phyloP scores from a whole-genome alignment of 1,140 invertebrate species.

The Plodia interpunctella region DNA sequence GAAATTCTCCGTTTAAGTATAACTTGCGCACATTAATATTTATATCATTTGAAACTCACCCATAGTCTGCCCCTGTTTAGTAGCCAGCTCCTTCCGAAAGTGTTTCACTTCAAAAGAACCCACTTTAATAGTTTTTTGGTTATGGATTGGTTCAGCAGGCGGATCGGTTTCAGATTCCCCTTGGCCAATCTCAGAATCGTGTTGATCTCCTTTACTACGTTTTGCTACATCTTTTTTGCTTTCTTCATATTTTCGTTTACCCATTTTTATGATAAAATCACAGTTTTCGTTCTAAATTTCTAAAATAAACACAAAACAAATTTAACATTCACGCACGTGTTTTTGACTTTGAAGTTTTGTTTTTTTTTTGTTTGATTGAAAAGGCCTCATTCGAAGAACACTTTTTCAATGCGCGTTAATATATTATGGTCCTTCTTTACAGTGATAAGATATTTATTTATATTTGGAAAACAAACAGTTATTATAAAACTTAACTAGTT shows the following conservation, averaged over 20 bases:
- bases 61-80: conserved; percentile 59
- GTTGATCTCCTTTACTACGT: conserved; percentile 21
- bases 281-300: conserved; percentile 1
- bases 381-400: no score
- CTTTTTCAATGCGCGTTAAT: no score
- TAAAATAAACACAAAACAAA: conserved; percentile 7
- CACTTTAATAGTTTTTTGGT: conserved; percentile 24
- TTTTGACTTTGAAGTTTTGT: background rate
- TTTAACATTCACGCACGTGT: conserved; percentile 30
- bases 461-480: no score
- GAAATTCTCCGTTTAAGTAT: no score
- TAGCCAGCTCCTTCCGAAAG: conserved; percentile 64
- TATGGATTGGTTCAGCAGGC: conserved; percentile 37
- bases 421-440: no score
- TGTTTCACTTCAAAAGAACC: conserved; percentile 69
- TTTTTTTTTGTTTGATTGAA: no score
- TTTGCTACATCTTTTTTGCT: conserved; percentile 28
- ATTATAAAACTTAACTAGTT: no score
- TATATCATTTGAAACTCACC: conserved; percentile 38
- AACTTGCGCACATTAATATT: no score
- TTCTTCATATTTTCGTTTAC: conserved; percentile 56
- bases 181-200: conserved; percentile 12
- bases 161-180: conserved; percentile 22
- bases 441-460: no score
- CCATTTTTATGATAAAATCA: conserved; percentile 38